Percentiles rank a stretch among this genome's conserved stretches.
Conservation (phyloP, 2,797 vertebrate species). For the Carcharodon carcharias region DNA sequence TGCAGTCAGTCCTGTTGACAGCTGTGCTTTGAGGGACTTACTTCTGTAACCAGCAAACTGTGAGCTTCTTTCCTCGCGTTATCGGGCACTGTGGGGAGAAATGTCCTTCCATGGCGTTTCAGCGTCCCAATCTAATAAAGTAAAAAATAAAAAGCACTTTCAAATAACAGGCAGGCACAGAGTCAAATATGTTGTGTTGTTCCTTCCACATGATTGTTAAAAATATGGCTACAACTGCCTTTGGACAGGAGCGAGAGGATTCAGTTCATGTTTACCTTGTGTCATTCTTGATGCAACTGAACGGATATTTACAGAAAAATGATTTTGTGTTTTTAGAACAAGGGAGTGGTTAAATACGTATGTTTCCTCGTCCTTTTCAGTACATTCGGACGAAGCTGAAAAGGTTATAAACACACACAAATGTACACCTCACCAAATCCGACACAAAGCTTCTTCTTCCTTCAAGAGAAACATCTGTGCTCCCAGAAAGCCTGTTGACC, state of each 20-base stretch:
- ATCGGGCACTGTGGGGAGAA: constrained; percentile 78
- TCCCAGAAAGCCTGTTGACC: background rate
- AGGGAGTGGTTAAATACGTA: background rate
- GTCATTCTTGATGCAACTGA: background rate
- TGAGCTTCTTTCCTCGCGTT: constrained; percentile 81
- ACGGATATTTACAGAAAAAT: background rate
- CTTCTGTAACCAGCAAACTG: constrained; percentile 91
- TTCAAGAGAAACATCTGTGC: background rate
- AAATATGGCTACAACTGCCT: background rate
- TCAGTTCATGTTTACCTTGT: background rate
- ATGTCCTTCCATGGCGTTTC: constrained; percentile 75
- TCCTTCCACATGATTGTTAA: background rate
- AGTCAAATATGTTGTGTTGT: background rate
- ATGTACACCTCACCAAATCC: background rate
- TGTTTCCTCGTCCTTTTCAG: background rate
- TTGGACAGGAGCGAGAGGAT: background rate
- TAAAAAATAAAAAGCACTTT: constrained; percentile 38
- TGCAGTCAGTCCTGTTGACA: background rate
- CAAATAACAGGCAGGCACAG: background rate
- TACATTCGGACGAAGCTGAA: background rate
- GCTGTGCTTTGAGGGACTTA: constrained; percentile 52
- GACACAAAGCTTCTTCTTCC: background rate
- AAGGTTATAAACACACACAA: background rate
- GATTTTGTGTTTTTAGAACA: background rate
- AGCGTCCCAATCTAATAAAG: constrained; percentile 73